Base-by-base conservation (phyloP, 2,888 invertebrate species). In the Miltochrista miniata region DNA sequence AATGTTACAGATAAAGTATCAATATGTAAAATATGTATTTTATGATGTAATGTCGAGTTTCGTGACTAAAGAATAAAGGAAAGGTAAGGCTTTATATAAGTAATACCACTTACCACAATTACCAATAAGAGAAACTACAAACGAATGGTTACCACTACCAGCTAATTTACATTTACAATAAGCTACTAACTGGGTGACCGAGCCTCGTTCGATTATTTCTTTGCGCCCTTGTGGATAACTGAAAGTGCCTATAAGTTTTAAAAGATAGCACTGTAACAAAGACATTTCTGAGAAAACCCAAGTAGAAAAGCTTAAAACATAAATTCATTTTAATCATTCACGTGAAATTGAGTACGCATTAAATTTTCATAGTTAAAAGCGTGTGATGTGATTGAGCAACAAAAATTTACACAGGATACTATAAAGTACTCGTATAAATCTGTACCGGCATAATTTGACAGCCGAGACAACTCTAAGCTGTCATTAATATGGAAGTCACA, bases 91-190 rank as follows among this genome's bases (percentile, higher is more conserved):
- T 24, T n/a, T 18, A 39, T 24, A 39, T n/a, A 18, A 18, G 24
- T 18, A 39, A n/a, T 39, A 39, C 18, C 12, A 39, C 24, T 39
- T 39, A 12, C 14, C 24, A 39, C 18, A 24, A 24, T 36, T 36
- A 36, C 36, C 36, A 14, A 36, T 36, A 14, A 40, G 29, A 40
- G 12, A 30, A 40, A 40, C 29, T 10, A 40, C 10, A 40, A 12
- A 18, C 14, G 8, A 36, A 37, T 37, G 43, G 61, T 35, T 49
- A 45, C 51, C 42, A 47, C 29, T 33, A 11, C 14, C 15, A 31
- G n/a, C 18, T 37, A 15, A 12, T 4, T 24, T 24, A 24, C 5
- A 24, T 24, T n/a, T 33, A n/a, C 7, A 45, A 47, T 46, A 36
- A 36, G 36, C 13, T 10, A 36, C 10, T 18, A 41, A 48, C 44